Evolutionary conservation across 2,797 vertebrate genomes (phyloP).

Genomic region (Phyllotis vaccarum): DNA sequence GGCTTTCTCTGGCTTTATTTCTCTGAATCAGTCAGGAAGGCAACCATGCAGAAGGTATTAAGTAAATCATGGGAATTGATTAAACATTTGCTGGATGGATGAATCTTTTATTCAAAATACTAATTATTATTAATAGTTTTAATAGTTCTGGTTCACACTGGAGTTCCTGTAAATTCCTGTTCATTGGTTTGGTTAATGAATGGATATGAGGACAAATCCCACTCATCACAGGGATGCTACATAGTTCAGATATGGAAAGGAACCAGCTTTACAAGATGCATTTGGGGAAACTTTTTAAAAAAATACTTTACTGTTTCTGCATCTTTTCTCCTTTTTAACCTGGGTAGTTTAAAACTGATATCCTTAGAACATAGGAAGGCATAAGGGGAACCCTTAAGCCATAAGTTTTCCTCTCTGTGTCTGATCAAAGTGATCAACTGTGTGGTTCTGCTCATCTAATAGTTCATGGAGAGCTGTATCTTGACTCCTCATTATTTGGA

Average conservation of each 20-base stretch:
- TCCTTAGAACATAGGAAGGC: neutral
- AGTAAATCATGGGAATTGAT: constrained; percentile 46
- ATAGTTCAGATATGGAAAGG: neutral
- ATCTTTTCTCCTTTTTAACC: neutral
- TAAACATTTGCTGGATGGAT: constrained; percentile 64
- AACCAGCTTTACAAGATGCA: neutral
- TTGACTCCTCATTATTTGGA: neutral
- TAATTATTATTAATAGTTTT: constrained; percentile 61
- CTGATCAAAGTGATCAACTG: neutral
- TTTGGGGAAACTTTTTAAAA: neutral
- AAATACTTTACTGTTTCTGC: neutral
- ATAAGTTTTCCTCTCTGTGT: neutral
- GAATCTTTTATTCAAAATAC: constrained; percentile 69
- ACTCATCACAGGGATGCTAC: neutral
- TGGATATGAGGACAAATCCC: neutral
- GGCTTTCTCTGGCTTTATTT: constrained; percentile 46
- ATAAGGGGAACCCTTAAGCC: neutral
- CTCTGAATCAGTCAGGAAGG: constrained; percentile 17
- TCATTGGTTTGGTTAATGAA: constrained; percentile 22
- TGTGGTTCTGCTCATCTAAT: neutral
- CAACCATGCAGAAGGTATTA: constrained; percentile 14
- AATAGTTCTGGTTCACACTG: constrained; percentile 36
- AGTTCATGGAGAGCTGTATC: neutral
- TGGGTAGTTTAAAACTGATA: neutral
- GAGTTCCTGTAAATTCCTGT: neutral